A percentile compares a stretch with the other conserved stretches of the same genome.
phyloP scores from a whole-genome alignment of 2,797 vertebrate species.

The Menidia menidia region DNA sequence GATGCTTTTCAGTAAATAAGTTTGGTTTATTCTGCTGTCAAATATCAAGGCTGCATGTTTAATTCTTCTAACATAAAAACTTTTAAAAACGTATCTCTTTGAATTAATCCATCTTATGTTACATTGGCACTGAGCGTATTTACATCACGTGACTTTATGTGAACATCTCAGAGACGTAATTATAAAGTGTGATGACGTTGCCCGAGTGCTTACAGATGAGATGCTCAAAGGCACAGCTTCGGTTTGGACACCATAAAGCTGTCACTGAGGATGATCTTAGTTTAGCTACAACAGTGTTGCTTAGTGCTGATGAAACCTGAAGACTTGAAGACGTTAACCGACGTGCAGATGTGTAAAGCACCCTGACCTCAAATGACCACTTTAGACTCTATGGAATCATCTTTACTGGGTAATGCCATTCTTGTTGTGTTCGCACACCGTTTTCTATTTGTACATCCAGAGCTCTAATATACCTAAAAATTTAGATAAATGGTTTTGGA shows the following conservation, averaged over 20 bases:
- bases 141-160: slow-evolving; percentile 13
- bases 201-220: slow-evolving; percentile 11
- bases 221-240: slow-evolving; percentile 54
- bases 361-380: slow-evolving; percentile 1
- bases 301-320: neutral
- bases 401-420: slow-evolving; percentile 1
- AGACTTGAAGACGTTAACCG: neutral
- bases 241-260: slow-evolving; percentile 23
- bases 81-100: neutral
- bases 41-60: neutral
- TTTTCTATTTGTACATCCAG: slow-evolving; percentile 6
- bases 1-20: neutral
- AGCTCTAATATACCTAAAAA: neutral
- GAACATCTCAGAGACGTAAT: neutral
- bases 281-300: slow-evolving; percentile 5
- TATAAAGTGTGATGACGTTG: neutral
- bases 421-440: slow-evolving; percentile 23
- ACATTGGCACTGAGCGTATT: neutral
- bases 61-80: slow-evolving; percentile 1
- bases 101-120: neutral
- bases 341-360: neutral
- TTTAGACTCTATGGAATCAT: neutral
- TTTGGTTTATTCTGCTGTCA: slow-evolving; percentile 5
- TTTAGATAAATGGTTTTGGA: slow-evolving; percentile 13
- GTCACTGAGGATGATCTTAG: slow-evolving; percentile 16